A percentile compares a stretch with the other conserved stretches of the same genome.
phyloP scores from a whole-genome alignment of 2,888 invertebrate species.

The Eristalis intricaria region DNA sequence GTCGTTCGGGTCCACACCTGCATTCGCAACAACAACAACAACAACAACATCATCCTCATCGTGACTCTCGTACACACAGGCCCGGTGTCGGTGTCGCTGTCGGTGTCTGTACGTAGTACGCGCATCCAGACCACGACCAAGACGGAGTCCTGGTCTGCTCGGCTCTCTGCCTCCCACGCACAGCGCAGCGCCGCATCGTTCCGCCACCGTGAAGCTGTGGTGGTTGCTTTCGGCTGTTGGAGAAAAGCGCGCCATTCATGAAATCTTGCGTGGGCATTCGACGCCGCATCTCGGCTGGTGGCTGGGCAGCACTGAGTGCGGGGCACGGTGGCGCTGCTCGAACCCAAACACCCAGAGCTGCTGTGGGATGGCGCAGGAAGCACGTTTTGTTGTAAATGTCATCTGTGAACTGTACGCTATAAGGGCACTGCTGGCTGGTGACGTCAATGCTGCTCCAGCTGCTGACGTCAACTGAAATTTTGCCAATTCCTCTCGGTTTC shows the following conservation, averaged over 20 bases:
- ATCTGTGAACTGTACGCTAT: conserved; percentile 50
- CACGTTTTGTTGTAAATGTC: conserved; percentile 65
- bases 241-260: conserved; percentile 73
- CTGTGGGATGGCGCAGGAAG: conserved; percentile 6
- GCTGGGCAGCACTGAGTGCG: conserved; percentile 1
- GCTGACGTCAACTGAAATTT: conserved; percentile 68
- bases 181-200: conserved; percentile 39
- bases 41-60: background rate
- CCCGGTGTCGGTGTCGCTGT: conserved; percentile 35
- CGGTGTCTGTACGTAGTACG: conserved; percentile 45
- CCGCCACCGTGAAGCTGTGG: background rate
- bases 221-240: background rate
- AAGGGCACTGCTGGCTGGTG: conserved; percentile 37
- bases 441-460: conserved; percentile 64
- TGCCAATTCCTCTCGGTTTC: conserved; percentile 37
- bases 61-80: conserved; percentile 40
- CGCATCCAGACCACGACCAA: conserved; percentile 38
- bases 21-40: conserved; percentile 65
- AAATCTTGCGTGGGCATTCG: conserved; percentile 72
- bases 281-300: conserved; percentile 26
- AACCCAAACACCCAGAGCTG: conserved; percentile 18
- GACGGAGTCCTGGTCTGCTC: background rate
- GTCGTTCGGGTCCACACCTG: conserved; percentile 71
- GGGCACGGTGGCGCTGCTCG: background rate
- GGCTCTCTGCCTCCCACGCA: conserved; percentile 19